Conservation (phyloP, 2,797 vertebrate species). For the Pseudochaenichthys georgianus region DNA sequence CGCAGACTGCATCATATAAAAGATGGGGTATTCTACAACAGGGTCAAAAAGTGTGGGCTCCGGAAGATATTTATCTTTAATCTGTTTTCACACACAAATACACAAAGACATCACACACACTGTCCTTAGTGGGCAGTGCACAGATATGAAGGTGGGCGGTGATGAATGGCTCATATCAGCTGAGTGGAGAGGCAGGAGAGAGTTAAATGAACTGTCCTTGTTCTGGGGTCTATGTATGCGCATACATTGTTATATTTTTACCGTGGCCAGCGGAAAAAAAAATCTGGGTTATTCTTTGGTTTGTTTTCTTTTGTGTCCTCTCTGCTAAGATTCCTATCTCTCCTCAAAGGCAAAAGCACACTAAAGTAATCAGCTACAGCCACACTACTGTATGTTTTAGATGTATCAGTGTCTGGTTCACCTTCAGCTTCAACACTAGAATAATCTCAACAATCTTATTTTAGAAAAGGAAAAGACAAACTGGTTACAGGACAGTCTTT, state of each 20-base stretch:
- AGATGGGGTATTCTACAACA: constrained; percentile 31
- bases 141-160: constrained; percentile 73
- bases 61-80: constrained; percentile 65
- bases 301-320: constrained; percentile 70
- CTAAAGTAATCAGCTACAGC: constrained; percentile 27
- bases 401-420: constrained; percentile 57
- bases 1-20: constrained; percentile 35
- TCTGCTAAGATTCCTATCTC: constrained; percentile 63
- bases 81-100: constrained; percentile 52
- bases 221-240: constrained; percentile 82
- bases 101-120: constrained; percentile 13
- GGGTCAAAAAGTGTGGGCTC: constrained; percentile 53
- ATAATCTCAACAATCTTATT: constrained; percentile 21
- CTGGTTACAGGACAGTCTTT: constrained; percentile 13
- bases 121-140: constrained; percentile 56
- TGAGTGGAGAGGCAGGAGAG: constrained; percentile 75
- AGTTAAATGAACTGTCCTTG: constrained; percentile 85
- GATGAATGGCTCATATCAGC: constrained; percentile 80
- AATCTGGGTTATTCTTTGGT: constrained; percentile 77
- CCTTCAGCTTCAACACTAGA: constrained; percentile 42
- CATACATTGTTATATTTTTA: constrained; percentile 87
- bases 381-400: constrained; percentile 25
- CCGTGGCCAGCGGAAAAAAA: constrained; percentile 65
- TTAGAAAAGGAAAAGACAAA: constrained; percentile 4
- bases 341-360: constrained; percentile 53